phyloP scores from a whole-genome alignment of 1,140 invertebrate genomes.

The Drepana arcuata region DNA sequence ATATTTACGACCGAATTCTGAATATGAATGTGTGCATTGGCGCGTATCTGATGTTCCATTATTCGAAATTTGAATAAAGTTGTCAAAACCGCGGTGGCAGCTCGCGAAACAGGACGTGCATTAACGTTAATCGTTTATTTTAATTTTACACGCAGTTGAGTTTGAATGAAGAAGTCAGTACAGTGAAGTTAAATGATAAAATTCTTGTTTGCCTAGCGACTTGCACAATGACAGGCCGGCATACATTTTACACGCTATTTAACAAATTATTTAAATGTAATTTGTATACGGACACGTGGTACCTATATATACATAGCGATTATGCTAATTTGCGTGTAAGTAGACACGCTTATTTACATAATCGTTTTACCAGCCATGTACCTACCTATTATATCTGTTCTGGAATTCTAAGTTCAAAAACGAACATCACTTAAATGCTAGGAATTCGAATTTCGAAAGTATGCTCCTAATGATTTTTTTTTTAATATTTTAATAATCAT shows the following conservation, averaged over 20 bases:
- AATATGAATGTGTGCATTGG: constrained; percentile 45
- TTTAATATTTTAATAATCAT: too few species aligned
- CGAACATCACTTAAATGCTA: too few species aligned
- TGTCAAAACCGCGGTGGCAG: constrained; percentile 51
- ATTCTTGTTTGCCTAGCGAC: constrained; percentile 35
- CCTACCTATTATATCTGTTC: too few species aligned
- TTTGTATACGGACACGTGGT: constrained; percentile 47
- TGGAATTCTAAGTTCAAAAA: too few species aligned
- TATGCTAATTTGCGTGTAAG: too few species aligned
- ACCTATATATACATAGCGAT: too few species aligned
- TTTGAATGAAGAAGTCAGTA: constrained; percentile 38
- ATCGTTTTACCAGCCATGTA: constrained; percentile 20
- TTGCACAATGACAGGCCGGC: constrained; percentile 28
- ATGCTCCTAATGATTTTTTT: too few species aligned
- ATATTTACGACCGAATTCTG: constrained; percentile 20
- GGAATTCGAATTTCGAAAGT: too few species aligned
- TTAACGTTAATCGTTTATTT: constrained; percentile 55
- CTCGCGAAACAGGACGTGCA: constrained; percentile 34
- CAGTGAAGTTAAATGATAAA: constrained; percentile 39
- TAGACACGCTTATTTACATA: constrained; percentile 49
- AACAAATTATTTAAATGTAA: constrained; percentile 45
- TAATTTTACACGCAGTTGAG: constrained; percentile 65
- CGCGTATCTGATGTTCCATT: constrained; percentile 44
- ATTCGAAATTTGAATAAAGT: constrained; percentile 59
- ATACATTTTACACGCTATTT: constrained; percentile 61